Evolutionary conservation across 2,113 vertebrate genomes (phyloP).

Genomic region (Rattus norvegicus): GRCr8 NC_086025.1:126172501-126173000

Average conservation of each 20-base stretch:
- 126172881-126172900: not conserved
- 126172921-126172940: too few species aligned
- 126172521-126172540: too few species aligned
- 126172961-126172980: too few species aligned
- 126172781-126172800: not conserved
- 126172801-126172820: not conserved
- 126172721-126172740: not conserved
- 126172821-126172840: not conserved
- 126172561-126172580: too few species aligned
- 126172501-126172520: too few species aligned
- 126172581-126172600: not conserved
- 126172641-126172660: too few species aligned
- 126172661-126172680: not conserved
- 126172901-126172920: not conserved
- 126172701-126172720: too few species aligned
- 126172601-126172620: not conserved
- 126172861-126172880: not conserved
- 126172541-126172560: too few species aligned
- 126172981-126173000: too few species aligned
- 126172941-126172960: too few species aligned
- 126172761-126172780: not conserved
- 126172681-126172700: not conserved
- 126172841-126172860: too few species aligned
- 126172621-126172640: not conserved
- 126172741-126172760: not conserved